A percentile compares a stretch with the other conserved stretches of the same genome.
Evolutionary conservation across 2,113 vertebrate genomes (phyloP).

Genomic region (Aldabrachelys gigantea): DNA sequence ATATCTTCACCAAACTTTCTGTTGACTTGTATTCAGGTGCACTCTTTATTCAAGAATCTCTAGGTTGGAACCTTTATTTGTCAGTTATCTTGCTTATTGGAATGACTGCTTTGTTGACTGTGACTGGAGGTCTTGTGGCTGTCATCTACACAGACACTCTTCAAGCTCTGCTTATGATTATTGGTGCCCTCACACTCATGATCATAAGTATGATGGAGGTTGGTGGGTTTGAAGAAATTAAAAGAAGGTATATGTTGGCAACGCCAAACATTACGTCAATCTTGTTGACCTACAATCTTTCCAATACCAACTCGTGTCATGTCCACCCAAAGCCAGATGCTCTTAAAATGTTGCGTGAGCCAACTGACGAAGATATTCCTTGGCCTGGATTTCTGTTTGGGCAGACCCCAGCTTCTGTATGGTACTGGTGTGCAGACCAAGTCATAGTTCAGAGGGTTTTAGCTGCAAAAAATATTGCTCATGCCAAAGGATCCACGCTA

Average conservation of each 20-base stretch:
- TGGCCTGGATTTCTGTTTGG: constrained; percentile 97
- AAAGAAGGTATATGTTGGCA: constrained; percentile 94
- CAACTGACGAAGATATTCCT: constrained; percentile 95
- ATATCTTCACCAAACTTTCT: constrained; percentile 98
- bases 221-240: constrained; percentile 93
- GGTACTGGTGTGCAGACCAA: constrained; percentile 99
- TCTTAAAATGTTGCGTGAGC: constrained; percentile 88
- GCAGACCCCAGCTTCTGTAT: constrained; percentile 97
- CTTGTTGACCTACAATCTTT: constrained; percentile 87
- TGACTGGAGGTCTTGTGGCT: constrained; percentile 95
- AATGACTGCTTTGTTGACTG: constrained; percentile 94
- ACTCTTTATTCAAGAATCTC: constrained; percentile 97
- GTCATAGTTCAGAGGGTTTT: constrained; percentile 98
- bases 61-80: constrained; percentile 97
- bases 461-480: constrained; percentile 94
- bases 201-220: constrained; percentile 90
- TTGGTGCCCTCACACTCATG: constrained; percentile 93
- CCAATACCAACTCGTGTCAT: constrained; percentile 88
- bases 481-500: constrained; percentile 95
- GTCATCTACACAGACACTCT: constrained; percentile 98
- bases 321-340: constrained; percentile 91
- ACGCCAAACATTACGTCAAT: constrained; percentile 92
- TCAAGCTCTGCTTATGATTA: constrained; percentile 96
- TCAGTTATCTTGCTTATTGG: constrained; percentile 94
- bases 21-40: constrained; percentile 98